Base-by-base conservation (phyloP, 2,888 invertebrate species). In the Ommatoiulus sabulosus region DNA sequence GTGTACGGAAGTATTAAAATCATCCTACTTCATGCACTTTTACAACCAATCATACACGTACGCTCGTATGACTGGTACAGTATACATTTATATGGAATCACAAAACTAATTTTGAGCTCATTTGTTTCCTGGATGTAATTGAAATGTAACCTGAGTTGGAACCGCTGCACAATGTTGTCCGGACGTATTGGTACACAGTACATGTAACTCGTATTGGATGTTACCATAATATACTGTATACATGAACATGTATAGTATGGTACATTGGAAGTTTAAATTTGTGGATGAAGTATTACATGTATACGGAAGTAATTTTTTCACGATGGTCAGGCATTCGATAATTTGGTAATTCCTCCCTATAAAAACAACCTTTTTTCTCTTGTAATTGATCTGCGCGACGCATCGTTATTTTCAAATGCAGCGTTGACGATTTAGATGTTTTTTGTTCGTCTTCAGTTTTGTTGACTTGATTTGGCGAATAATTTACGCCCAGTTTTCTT, bases 381-480 rank as follows among this genome's bases (percentile, higher is more conserved):
- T 20, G 8, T 72, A 72, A 72, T 72, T 72, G 20, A 72, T 72
- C 1, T 12, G 72, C 10, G 24, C 20, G 72, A 24, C 20, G 72
- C 72, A 63, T 63, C n/a, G 17, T 63, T 63, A 20, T 63, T 63
- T 20, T 17, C 8, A 15, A 15, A 63, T 63, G 72, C 72, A 20
- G 20, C 10, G 72, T 72, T 72, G 24, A 72, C 24, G 5, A 72
- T 72, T 24, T 52, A 15, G 35, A 35, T 72, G 20, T 52, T 52
- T 52, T 72, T 72, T 72, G 72, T 72, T 72, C 24, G 72, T 20
- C 72, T 24, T 72, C 72, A 72, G 72, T 72, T 72, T 72, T 72
- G 72, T 72, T 72, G 72, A 72, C 72, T 72, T 72, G 72, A 72
- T 72, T 72, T 72, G 72, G 20, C 72, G 24, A 72, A 72, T 72